Evolutionary conservation across 2,797 vertebrate species (phyloP).

Genomic region (Melanotaenia pygmaea): DNA sequence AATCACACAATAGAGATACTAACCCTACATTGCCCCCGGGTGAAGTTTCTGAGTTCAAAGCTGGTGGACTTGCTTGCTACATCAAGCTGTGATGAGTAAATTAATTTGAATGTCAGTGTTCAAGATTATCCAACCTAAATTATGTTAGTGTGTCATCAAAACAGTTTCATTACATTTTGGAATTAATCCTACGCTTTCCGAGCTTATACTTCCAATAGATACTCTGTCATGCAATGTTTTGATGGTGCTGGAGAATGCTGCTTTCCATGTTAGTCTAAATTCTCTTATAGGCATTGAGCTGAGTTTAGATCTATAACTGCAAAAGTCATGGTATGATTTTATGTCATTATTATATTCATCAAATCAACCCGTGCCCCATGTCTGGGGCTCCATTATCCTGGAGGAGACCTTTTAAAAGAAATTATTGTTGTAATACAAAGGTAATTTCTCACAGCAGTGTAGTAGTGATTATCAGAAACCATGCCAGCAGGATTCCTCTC

Average conservation of each 20-base stretch:
- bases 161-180: not conserved
- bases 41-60: conserved; percentile 61
- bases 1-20: conserved; percentile 78
- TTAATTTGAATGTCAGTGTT: not conserved
- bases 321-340: not conserved
- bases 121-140: not conserved
- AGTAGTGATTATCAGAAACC: not conserved
- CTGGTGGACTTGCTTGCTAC: conserved; percentile 38
- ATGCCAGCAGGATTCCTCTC: not conserved
- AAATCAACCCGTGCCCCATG: not conserved
- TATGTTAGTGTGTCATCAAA: not conserved
- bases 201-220: not conserved
- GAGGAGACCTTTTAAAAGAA: not conserved
- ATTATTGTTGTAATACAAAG: not conserved
- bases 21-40: conserved; percentile 68
- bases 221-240: not conserved
- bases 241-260: not conserved
- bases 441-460: not conserved
- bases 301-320: not conserved
- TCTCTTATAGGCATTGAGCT: not conserved
- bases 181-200: not conserved
- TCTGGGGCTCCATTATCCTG: not conserved
- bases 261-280: not conserved
- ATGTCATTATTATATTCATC: not conserved
- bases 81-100: not conserved